These are phyloP conservation scores for Toxotes lorentzi DNA, from an alignment of 2,797 vertebrate genomes.

Conservation along the genomic window DNA sequence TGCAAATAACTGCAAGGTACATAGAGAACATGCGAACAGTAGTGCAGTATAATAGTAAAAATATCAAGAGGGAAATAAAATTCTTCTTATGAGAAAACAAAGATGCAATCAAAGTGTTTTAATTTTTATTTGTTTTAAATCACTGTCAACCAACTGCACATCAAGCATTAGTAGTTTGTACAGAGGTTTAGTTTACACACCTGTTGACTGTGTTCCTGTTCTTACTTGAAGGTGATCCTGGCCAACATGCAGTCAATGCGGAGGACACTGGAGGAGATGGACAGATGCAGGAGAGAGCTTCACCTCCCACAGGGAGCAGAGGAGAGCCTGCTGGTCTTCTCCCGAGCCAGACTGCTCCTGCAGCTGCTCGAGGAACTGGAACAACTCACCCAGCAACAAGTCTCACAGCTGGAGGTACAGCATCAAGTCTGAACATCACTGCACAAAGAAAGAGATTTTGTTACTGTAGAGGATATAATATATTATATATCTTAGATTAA, in stretches of 20 bases:
- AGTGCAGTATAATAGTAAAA: not conserved
- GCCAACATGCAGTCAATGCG: slow-evolving; percentile 90
- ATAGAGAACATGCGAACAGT: not conserved
- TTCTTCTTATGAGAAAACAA: not conserved
- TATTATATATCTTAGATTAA: no score
- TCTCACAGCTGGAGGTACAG: slow-evolving; percentile 86
- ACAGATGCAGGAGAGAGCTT: slow-evolving; percentile 84
- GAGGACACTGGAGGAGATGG: slow-evolving; percentile 86
- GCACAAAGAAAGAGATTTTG: not conserved
- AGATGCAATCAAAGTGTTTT: not conserved
- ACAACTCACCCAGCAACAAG: slow-evolving; percentile 86
- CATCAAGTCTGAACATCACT: not conserved
- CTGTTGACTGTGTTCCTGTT: not conserved
- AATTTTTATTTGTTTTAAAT: no score
- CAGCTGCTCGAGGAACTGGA: slow-evolving; percentile 87
- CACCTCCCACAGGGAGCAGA: slow-evolving; percentile 80
- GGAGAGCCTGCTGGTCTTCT: slow-evolving; percentile 87
- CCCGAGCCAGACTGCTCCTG: slow-evolving; percentile 83
- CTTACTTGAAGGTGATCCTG: slow-evolving; percentile 88
- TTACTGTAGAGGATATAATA: not conserved
- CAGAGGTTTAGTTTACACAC: not conserved
- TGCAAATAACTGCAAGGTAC: not conserved
- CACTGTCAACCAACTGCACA: no score
- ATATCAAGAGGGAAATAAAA: not conserved
- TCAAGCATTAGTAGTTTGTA: not conserved